Evolutionary conservation across 92 coral and sea anemone species (phyloP).

Genomic region (Diadumene lineata): DNA sequence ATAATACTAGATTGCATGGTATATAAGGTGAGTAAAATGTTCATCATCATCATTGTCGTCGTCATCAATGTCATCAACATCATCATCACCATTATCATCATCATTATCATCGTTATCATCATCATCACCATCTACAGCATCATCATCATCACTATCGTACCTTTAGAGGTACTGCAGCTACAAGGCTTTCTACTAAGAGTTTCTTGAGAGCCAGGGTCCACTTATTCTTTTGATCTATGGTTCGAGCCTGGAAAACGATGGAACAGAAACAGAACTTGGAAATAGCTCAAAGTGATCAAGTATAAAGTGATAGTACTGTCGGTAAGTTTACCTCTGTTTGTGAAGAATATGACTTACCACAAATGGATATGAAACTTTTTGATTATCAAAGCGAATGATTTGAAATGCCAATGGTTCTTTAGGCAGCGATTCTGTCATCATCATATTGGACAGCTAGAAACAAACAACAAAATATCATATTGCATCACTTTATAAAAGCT

Average conservation of each 20-base stretch:
- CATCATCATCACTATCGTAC: conserved; percentile 12
- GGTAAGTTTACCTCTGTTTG: no score
- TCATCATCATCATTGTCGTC: no score
- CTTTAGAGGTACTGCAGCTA: conserved; percentile 78
- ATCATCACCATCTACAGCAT: no score
- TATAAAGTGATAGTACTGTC: background rate
- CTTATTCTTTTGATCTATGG: conserved; percentile 74
- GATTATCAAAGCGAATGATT: conserved; percentile 90
- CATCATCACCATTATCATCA: no score
- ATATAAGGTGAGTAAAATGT: no score
- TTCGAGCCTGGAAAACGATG: conserved; percentile 59
- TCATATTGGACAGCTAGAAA: conserved; percentile 90
- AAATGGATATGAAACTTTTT: conserved; percentile 79
- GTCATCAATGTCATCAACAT: no score
- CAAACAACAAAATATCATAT: conserved; percentile 1
- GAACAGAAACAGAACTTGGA: background rate
- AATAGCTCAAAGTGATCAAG: background rate
- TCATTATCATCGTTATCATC: no score
- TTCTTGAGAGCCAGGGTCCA: conserved; percentile 88
- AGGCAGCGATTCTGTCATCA: conserved; percentile 88
- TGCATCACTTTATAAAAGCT: no score
- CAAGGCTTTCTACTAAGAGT: conserved; percentile 79
- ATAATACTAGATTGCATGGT: no score
- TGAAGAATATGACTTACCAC: conserved; percentile 65
- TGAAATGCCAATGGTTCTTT: conserved; percentile 93